Percentiles rank a stretch among this genome's conserved stretches.
Conservation (phyloP, 2,113 vertebrate genomes). For the Labeo rohita region DNA sequence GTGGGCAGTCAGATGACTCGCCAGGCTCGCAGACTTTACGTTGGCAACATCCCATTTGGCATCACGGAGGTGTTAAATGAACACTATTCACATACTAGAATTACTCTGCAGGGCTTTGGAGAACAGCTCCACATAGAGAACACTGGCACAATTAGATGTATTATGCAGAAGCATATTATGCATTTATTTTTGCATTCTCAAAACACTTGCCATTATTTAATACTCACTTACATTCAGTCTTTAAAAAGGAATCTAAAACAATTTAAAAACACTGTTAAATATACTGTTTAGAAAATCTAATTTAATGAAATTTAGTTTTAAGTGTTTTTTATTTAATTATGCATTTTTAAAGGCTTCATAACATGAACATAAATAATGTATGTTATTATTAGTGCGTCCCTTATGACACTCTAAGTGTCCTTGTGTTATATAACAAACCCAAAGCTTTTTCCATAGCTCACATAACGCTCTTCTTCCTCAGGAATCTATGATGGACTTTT, state of each 20-base stretch:
- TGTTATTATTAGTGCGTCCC: not conserved
- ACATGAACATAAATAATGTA: not conserved
- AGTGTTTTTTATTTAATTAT: not conserved
- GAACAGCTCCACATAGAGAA: not conserved
- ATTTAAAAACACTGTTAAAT: not conserved
- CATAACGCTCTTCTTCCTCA: conserved; percentile 50
- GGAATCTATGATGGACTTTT: conserved; percentile 97
- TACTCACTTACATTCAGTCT: too few species aligned
- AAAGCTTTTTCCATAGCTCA: not conserved
- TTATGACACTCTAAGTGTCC: not conserved
- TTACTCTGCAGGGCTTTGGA: not conserved
- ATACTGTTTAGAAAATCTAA: not conserved
- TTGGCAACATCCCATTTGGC: conserved; percentile 94
- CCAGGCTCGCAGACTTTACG: conserved; percentile 90
- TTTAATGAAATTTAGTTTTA: not conserved
- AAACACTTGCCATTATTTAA: not conserved
- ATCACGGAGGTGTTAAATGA: conserved; percentile 86
- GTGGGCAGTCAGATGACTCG: conserved; percentile 95
- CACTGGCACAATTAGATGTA: not conserved
- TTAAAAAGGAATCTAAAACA: too few species aligned
- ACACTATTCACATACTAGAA: conserved; percentile 9
- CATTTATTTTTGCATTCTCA: not conserved
- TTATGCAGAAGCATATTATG: not conserved
- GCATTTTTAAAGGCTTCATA: too few species aligned
- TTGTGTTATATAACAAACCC: not conserved